Conservation (phyloP, 2,113 vertebrate species). For the Cephalophus harveyi region DNA sequence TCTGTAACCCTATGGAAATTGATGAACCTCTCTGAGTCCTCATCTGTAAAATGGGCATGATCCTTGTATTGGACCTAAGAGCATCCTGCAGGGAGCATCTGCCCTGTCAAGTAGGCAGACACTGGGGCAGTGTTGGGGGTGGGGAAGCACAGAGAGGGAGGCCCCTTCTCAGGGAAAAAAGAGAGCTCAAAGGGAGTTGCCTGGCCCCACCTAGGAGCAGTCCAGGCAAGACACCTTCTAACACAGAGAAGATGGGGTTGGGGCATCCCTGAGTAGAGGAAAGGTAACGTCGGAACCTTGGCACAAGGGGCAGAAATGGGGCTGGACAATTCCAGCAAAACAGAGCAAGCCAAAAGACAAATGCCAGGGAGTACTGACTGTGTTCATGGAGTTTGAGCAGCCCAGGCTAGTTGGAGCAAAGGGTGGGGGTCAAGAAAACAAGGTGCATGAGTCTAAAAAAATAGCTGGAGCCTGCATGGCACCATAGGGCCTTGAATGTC, state of each 20-base stretch:
- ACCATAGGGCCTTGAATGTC: not conserved
- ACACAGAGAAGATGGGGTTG: not conserved
- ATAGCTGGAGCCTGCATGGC: not conserved
- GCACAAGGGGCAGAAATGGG: not conserved
- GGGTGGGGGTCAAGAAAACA: not conserved
- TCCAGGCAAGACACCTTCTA: not conserved
- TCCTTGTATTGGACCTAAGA: not conserved
- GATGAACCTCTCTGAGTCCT: not conserved
- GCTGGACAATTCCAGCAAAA: not conserved
- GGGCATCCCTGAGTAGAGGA: not conserved
- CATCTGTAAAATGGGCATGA: not conserved
- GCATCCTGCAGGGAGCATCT: not conserved
- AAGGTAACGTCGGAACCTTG: not conserved
- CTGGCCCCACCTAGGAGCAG: not conserved
- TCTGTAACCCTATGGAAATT: not conserved
- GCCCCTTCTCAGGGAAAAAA: not conserved
- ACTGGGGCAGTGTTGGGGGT: not conserved
- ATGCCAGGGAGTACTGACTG: not conserved
- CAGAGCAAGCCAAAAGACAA: not conserved
- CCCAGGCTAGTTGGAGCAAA: not conserved
- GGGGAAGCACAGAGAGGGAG: not conserved
- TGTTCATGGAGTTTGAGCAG: not conserved
- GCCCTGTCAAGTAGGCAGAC: not conserved
- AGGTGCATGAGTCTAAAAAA: not conserved
- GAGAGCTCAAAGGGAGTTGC: not conserved